These are phyloP conservation scores for Petrolisthes cinctipes DNA, from an alignment of 2,888 invertebrate species.

Conservation along the genomic window DNA sequence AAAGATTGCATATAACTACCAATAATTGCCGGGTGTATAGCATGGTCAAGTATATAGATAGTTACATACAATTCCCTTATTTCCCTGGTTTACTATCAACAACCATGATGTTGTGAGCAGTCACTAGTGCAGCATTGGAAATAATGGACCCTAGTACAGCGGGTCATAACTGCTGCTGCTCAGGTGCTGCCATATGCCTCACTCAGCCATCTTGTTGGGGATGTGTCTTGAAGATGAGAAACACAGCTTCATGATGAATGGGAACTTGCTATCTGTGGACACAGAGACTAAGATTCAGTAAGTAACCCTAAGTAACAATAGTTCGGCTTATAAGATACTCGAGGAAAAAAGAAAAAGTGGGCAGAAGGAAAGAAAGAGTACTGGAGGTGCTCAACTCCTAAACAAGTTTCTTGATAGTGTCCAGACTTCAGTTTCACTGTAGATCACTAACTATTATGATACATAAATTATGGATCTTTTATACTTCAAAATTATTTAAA, in stretches of 20 bases:
- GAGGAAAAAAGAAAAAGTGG: conserved; percentile 23
- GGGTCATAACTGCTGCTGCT: conserved; percentile 39
- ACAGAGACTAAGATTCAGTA: neutral
- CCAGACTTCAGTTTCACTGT: too few species aligned
- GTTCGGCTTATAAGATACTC: neutral
- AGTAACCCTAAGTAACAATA: neutral
- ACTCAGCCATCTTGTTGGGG: conserved; percentile 60
- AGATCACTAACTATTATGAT: too few species aligned
- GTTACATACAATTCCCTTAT: conserved; percentile 46
- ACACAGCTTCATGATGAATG: conserved; percentile 98
- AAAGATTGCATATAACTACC: conserved; percentile 38
- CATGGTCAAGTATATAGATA: conserved; percentile 33
- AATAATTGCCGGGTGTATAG: conserved; percentile 37
- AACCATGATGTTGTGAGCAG: conserved; percentile 58
- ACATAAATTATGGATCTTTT: too few species aligned
- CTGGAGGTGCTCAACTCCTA: neutral
- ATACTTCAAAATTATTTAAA: too few species aligned
- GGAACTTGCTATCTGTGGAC: conserved; percentile 84
- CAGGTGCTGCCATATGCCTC: conserved; percentile 10
- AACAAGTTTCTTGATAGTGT: neutral
- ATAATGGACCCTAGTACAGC: conserved; percentile 40
- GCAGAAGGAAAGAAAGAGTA: conserved; percentile 27
- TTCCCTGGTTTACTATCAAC: conserved; percentile 55
- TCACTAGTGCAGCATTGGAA: conserved; percentile 35
- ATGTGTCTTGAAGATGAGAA: conserved; percentile 82